Conservation (phyloP, 2,888 invertebrate species). For the Keiferia lycopersicella region DNA sequence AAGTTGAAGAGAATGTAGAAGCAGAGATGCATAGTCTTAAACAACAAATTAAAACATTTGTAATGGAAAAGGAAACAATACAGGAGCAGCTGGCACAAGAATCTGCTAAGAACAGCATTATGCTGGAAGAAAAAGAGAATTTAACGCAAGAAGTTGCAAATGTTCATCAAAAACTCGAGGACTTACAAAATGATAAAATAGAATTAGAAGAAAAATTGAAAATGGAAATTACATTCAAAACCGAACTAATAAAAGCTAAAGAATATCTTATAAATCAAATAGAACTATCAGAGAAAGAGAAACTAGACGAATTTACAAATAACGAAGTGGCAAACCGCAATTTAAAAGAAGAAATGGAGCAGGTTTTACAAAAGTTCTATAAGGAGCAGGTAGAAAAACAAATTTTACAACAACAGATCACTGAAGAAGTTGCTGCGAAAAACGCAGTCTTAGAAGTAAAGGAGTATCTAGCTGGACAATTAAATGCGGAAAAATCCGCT, state of each 20-base stretch:
- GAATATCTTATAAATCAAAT: constrained; percentile 4
- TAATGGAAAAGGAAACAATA: constrained; percentile 35
- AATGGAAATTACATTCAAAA: not conserved
- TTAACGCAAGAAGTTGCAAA: constrained; percentile 6
- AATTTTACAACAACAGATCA: constrained; percentile 30
- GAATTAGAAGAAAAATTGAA: constrained; percentile 5
- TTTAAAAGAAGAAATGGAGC: constrained; percentile 19
- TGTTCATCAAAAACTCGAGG: not conserved
- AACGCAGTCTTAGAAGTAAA: constrained; percentile 20
- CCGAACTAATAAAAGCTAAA: not conserved
- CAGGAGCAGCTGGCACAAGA: constrained; percentile 24
- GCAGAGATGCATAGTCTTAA: not conserved
- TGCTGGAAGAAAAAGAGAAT: constrained; percentile 18
- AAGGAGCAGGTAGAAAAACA: constrained; percentile 33
- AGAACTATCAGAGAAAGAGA: constrained; percentile 3
- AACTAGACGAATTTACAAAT: constrained; percentile 29
- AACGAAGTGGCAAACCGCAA: constrained; percentile 33
- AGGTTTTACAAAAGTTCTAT: constrained; percentile 12
- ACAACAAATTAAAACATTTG: constrained; percentile 20
- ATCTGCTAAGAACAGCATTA: not conserved
- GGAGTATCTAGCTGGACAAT: constrained; percentile 37
- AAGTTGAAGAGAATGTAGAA: not conserved
- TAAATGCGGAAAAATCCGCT: constrained; percentile 47
- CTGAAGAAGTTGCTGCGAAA: constrained; percentile 3
- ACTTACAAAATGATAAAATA: not conserved